Evolutionary conservation across 2,888 invertebrate species (phyloP).

Genomic region (Pseudococcus longispinus): DNA sequence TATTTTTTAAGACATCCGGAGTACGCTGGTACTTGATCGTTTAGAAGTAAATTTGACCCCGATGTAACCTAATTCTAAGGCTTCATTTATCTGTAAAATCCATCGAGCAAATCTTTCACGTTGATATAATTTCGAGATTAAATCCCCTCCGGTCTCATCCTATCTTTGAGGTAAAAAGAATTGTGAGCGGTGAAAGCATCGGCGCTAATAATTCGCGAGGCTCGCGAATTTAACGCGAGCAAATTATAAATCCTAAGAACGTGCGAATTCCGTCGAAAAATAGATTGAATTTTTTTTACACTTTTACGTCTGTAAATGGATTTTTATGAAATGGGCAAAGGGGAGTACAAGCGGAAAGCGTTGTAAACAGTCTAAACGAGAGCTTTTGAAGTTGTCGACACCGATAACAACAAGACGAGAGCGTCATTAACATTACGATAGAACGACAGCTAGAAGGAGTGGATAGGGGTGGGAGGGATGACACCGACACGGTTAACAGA

Average conservation of each 20-base stretch:
- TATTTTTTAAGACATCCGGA: no score
- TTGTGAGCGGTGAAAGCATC: not conserved
- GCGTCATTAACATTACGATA: not conserved
- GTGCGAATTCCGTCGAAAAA: conserved; percentile 6
- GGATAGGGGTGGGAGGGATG: not conserved
- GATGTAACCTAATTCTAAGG: not conserved
- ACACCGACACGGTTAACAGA: not conserved
- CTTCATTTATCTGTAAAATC: not conserved
- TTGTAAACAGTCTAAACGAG: not conserved
- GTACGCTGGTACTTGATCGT: no score
- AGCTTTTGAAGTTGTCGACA: not conserved
- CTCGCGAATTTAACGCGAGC: not conserved
- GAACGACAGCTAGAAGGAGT: not conserved
- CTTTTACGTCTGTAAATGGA: not conserved
- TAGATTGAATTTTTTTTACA: conserved; percentile 5
- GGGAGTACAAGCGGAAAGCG: not conserved
- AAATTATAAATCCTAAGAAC: not conserved
- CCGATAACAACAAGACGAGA: not conserved
- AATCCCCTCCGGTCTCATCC: not conserved
- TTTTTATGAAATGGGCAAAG: not conserved
- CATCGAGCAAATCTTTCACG: not conserved
- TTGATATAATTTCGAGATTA: not conserved
- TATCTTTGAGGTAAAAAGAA: not conserved
- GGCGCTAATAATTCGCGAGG: not conserved
- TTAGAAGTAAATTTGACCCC: not conserved